A percentile compares a stretch with the other conserved stretches of the same genome.
Conservation (phyloP, 1,140 invertebrate species). For the Mizuhopecten yessoensis region DNA sequence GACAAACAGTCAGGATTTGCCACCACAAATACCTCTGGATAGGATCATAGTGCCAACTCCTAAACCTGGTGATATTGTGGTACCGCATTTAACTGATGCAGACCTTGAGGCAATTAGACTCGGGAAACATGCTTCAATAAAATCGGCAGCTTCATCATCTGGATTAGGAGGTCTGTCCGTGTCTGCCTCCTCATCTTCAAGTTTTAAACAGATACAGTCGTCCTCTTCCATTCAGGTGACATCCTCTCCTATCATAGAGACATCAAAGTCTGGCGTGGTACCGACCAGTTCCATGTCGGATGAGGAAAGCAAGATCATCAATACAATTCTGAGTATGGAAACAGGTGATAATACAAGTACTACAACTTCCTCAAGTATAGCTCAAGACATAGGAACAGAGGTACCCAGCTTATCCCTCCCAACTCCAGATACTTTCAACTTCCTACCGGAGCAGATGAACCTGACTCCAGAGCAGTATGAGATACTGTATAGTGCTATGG, state of each 20-base stretch:
- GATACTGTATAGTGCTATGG: conserved; percentile 70
- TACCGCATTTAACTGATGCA: conserved; percentile 79
- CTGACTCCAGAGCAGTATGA: conserved; percentile 79
- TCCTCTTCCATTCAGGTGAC: background rate
- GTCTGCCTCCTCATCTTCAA: background rate
- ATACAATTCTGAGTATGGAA: conserved; percentile 80
- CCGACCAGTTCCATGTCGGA: conserved; percentile 65
- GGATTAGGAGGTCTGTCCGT: background rate
- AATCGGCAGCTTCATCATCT: background rate
- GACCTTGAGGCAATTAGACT: conserved; percentile 76
- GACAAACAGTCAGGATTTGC: conserved; percentile 64
- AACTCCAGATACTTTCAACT: conserved; percentile 62
- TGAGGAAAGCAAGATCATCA: conserved; percentile 78
- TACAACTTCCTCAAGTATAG: background rate
- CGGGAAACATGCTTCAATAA: conserved; percentile 37
- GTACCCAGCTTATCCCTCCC: conserved; percentile 12
- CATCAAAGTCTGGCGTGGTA: background rate
- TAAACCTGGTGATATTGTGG: conserved; percentile 78
- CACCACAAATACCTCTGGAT: conserved; percentile 47
- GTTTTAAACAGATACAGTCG: background rate
- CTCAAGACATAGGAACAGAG: background rate
- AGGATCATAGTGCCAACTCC: conserved; percentile 71
- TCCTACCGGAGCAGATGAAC: conserved; percentile 70
- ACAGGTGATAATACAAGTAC: conserved; percentile 64
- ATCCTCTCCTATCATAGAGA: background rate